A percentile compares a stretch with the other conserved stretches of the same genome.
Evolutionary conservation across 2,113 vertebrate species (phyloP).

Genomic region (Capra hircus): DNA sequence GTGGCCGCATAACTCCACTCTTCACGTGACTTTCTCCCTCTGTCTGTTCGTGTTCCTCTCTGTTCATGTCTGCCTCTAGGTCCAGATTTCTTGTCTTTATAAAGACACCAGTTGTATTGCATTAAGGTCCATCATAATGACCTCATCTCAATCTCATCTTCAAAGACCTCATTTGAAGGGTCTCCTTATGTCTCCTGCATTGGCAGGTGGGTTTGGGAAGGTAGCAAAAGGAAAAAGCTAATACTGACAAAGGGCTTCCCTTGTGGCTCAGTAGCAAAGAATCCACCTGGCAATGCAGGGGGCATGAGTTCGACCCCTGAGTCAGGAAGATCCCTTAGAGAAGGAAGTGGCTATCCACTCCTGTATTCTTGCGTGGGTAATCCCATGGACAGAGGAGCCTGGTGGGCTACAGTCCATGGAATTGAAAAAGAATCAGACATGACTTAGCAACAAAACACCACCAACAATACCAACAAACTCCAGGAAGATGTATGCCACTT

Average conservation of each 20-base stretch:
- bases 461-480: background rate
- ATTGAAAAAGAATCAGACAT: background rate
- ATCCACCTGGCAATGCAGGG: background rate
- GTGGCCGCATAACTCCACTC: background rate
- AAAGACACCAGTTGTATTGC: background rate
- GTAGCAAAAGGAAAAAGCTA: background rate
- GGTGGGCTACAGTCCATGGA: background rate
- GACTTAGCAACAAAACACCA: background rate
- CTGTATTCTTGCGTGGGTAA: background rate
- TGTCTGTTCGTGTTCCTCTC: background rate
- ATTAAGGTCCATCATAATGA: background rate
- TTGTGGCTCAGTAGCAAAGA: background rate
- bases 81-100: background rate
- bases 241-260: background rate
- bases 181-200: background rate
- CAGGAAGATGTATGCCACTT: background rate
- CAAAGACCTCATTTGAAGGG: background rate
- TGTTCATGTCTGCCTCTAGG: background rate
- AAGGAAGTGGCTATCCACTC: background rate
- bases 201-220: background rate
- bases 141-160: background rate
- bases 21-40: background rate
- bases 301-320: rapidly evolving
- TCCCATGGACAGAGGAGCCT: background rate
- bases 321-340: background rate